Base-by-base conservation (phyloP, 2,113 vertebrate species). In the Pomatorhinus ruficollis region DNA sequence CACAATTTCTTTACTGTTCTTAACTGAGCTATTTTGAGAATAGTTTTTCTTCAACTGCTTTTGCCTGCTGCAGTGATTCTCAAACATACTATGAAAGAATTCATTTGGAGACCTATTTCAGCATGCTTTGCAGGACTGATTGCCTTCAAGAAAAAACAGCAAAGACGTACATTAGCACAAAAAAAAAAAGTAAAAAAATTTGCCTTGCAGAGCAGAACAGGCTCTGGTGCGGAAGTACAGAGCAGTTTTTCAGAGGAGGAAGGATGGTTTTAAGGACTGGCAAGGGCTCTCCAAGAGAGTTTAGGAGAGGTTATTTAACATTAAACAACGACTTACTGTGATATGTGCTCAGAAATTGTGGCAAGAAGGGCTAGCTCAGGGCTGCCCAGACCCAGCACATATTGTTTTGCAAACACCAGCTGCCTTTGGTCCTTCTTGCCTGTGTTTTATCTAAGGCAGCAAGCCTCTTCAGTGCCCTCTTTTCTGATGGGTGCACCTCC, bases 81-180 rank as follows among this genome's bases (percentile, higher is more conserved):
- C 60, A 87, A 96, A 89, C 50, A 53, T 1, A 40, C 65, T 68
- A 91, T 12, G 56, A 83, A 87, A 52, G 56, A 79, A 66, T 56
- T 95, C 52, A 91, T 91, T 69, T 91, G 44, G 61, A 95, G 89
- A 70, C 40, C 74, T 89, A 87, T 84, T 96, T 92, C 77, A 89
- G 74, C 42, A 14, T 47, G 66, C 61, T 80, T 71, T 50, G 22
- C 42, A 92, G 52, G 72, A 60, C 40, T 87, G 91, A 95, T 40
- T 89, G 81, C 53, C 39, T 89, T 79, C 68, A 59, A 91, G 79
- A 83, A 89, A 92, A 91, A 87, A 66, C 0, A 66, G 83, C 15
- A 22, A 65, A 88, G 71, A 81, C 30, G 28, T 74, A 77, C 10
- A 53, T 64, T 82, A 91, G 65, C 83, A 78, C 45, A 49, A 83